phyloP scores from a whole-genome alignment of 2,888 invertebrate species.

The Tillus elongatus region DNA sequence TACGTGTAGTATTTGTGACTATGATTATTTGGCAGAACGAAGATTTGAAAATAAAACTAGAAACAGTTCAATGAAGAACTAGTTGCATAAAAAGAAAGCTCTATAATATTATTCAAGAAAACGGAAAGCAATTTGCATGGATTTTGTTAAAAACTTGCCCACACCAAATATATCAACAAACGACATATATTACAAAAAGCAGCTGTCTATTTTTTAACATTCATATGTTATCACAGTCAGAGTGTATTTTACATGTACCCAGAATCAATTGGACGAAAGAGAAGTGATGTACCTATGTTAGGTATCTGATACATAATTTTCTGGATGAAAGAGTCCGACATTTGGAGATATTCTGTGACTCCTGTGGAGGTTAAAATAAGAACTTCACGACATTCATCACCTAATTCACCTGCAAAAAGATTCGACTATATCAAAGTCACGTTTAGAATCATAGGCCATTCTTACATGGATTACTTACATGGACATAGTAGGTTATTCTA shows the following conservation, averaged over 20 bases:
- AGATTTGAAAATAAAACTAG: no score
- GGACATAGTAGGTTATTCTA: no score
- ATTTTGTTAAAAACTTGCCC: no score
- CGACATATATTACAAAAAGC: constrained; percentile 23
- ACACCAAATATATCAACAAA: constrained; percentile 27
- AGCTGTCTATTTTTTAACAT: constrained; percentile 21
- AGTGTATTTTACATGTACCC: constrained; percentile 22
- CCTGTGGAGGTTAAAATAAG: constrained; percentile 25
- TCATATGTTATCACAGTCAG: constrained; percentile 18
- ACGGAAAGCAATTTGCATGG: no score
- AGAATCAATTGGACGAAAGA: constrained; percentile 24
- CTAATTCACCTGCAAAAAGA: constrained; percentile 20
- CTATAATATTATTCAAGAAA: no score
- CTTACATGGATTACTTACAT: constrained; percentile 24
- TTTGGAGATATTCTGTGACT: constrained; percentile 24
- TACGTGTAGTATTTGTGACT: no score
- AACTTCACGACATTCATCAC: constrained; percentile 24
- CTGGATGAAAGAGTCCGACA: constrained; percentile 12
- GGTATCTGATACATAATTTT: constrained; percentile 21
- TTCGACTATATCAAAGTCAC: constrained; percentile 22
- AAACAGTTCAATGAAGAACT: no score
- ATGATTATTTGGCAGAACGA: no score
- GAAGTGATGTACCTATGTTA: constrained; percentile 23
- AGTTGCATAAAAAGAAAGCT: no score
- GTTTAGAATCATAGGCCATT: constrained; percentile 26